phyloP scores from a whole-genome alignment of 2,888 invertebrate genomes.

The Drosophila austrosaltans region DNA sequence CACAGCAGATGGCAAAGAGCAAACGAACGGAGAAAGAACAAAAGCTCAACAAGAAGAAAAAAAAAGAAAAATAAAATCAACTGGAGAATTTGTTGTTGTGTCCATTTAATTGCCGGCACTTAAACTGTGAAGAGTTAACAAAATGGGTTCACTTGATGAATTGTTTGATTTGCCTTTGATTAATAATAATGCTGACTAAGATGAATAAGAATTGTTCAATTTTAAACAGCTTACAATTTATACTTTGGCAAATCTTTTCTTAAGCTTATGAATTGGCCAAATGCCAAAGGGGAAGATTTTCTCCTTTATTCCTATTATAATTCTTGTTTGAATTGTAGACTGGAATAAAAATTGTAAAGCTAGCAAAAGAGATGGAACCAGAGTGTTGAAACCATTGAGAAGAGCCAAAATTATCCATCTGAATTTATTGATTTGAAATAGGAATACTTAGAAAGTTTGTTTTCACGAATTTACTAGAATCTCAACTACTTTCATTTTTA shows the following conservation, averaged over 20 bases:
- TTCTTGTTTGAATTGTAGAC: too few species aligned
- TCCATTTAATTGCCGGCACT: slow-evolving; percentile 13
- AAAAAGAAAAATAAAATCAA: background rate
- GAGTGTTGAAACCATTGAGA: too few species aligned
- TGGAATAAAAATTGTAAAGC: too few species aligned
- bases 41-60: background rate
- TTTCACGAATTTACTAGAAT: too few species aligned
- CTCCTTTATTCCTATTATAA: background rate
- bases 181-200: slow-evolving; percentile 3
- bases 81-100: slow-evolving; percentile 9
- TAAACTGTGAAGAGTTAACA: slow-evolving; percentile 10
- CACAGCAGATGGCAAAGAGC: slow-evolving; percentile 13
- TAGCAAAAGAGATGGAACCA: too few species aligned
- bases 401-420: too few species aligned
- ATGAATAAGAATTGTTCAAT: background rate
- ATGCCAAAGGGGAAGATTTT: background rate
- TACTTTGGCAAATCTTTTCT: background rate
- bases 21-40: background rate
- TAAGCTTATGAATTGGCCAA: background rate
- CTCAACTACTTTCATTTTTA: too few species aligned
- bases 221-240: background rate
- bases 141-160: slow-evolving; percentile 11
- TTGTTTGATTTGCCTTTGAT: slow-evolving; percentile 18
- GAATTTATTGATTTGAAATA: too few species aligned
- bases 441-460: too few species aligned